Evolutionary conservation across 2,888 invertebrate species (phyloP).

Genomic region (Ochlodes sylvanus): DNA sequence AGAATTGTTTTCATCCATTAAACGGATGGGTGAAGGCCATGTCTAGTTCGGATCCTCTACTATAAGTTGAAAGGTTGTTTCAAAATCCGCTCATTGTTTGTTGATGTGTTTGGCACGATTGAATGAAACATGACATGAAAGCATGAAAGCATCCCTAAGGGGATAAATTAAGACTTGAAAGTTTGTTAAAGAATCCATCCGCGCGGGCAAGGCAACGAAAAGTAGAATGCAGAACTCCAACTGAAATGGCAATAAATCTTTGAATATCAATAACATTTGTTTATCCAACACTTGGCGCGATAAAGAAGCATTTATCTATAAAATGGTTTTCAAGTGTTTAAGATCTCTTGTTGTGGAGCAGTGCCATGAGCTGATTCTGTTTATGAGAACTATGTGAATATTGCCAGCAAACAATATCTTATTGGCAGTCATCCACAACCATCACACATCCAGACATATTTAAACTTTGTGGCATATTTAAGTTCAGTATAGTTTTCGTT

Average conservation of each 20-base stretch:
- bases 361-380: slow-evolving; percentile 17
- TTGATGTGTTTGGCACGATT: too few relatives aligned
- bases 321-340: slow-evolving; percentile 16
- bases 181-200: too few relatives aligned
- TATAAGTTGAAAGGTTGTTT: too few relatives aligned
- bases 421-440: slow-evolving; percentile 6
- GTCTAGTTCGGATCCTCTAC: too few relatives aligned
- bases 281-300: slow-evolving; percentile 7
- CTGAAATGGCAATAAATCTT: background rate
- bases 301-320: slow-evolving; percentile 8
- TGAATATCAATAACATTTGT: slow-evolving; percentile 12
- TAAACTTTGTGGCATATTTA: background rate
- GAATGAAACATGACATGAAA: too few relatives aligned
- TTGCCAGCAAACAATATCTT: slow-evolving; percentile 13
- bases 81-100: too few relatives aligned
- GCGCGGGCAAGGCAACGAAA: too few relatives aligned
- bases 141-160: too few relatives aligned
- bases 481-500: background rate
- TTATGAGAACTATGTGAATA: slow-evolving; percentile 14
- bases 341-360: slow-evolving; percentile 3
- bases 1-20: too few relatives aligned
- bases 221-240: background rate
- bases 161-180: too few relatives aligned
- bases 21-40: too few relatives aligned
- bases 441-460: background rate